A percentile compares a stretch with the other conserved stretches of the same genome.
Evolutionary conservation across 2,888 invertebrate species (phyloP).

Genomic region (Julus scanicus): DNA sequence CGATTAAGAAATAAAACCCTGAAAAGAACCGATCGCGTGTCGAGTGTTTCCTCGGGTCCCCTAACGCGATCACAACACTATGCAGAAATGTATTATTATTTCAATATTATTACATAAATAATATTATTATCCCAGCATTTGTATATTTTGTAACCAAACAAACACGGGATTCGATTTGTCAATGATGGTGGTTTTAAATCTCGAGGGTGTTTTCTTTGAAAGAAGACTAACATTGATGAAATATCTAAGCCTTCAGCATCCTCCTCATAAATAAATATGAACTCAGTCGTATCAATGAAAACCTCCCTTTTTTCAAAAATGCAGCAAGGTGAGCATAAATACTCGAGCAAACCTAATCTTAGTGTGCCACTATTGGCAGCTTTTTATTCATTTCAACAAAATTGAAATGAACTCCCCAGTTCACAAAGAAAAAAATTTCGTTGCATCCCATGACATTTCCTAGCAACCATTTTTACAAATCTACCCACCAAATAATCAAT

Average conservation of each 20-base stretch:
- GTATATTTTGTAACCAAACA: too few relatives aligned
- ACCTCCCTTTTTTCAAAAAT: background rate
- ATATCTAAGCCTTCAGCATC: background rate
- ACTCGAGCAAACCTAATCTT: background rate
- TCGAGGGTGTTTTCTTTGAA: background rate
- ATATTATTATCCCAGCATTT: too few relatives aligned
- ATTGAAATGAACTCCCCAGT: background rate
- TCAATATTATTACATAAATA: too few relatives aligned
- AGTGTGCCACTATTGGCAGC: background rate
- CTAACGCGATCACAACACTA: too few relatives aligned
- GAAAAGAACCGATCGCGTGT: too few relatives aligned
- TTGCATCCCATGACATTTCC: background rate
- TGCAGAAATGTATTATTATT: too few relatives aligned
- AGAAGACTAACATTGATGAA: background rate
- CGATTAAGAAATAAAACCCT: too few relatives aligned
- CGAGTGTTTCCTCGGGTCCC: too few relatives aligned
- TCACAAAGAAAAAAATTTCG: background rate
- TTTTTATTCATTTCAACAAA: background rate
- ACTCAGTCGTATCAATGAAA: background rate
- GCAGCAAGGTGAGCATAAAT: too few relatives aligned
- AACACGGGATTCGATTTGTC: too few relatives aligned
- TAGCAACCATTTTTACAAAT: background rate
- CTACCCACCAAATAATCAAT: background rate
- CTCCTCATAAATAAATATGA: background rate
- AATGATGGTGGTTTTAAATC: background rate